Percentiles rank a stretch among this genome's conserved stretches.
Evolutionary conservation across 2,113 vertebrate species (phyloP).

Genomic region (Anseranas semipalmata): DNA sequence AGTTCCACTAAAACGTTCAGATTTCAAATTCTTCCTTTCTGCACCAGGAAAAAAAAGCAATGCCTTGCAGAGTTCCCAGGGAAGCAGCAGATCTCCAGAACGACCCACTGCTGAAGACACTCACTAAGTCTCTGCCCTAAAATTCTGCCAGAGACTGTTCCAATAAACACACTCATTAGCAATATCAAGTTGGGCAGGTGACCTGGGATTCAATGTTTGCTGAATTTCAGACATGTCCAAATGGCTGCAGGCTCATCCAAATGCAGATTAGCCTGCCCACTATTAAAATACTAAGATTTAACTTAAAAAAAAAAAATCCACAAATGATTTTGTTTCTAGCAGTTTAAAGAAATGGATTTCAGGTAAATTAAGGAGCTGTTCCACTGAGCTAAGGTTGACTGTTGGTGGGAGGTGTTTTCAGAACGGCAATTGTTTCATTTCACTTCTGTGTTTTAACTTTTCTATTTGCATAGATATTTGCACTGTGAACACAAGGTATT

Average conservation of each 20-base stretch:
- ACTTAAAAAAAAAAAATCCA: not conserved
- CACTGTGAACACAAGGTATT: not conserved
- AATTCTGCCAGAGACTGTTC: not conserved
- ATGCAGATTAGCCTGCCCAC: not conserved
- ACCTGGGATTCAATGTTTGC: not conserved
- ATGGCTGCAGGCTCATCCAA: not conserved
- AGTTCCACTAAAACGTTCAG: not conserved
- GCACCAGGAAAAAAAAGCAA: not conserved
- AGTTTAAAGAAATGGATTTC: not conserved
- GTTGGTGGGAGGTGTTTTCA: not conserved
- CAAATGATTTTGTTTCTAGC: not conserved
- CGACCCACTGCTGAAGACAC: not conserved
- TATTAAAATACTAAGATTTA: not conserved
- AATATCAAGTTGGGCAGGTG: not conserved
- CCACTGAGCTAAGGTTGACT: not conserved
- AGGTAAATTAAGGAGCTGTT: not conserved
- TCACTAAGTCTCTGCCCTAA: not conserved
- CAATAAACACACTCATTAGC: not conserved
- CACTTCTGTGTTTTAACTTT: not conserved
- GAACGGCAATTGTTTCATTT: not conserved
- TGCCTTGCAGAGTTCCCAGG: not conserved
- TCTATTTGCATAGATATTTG: not conserved
- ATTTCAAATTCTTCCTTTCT: not conserved
- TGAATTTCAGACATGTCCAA: not conserved
- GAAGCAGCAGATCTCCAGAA: not conserved